Conservation (phyloP, 2,113 vertebrate genomes). For the Heterotilapia buettikoferi region DNA sequence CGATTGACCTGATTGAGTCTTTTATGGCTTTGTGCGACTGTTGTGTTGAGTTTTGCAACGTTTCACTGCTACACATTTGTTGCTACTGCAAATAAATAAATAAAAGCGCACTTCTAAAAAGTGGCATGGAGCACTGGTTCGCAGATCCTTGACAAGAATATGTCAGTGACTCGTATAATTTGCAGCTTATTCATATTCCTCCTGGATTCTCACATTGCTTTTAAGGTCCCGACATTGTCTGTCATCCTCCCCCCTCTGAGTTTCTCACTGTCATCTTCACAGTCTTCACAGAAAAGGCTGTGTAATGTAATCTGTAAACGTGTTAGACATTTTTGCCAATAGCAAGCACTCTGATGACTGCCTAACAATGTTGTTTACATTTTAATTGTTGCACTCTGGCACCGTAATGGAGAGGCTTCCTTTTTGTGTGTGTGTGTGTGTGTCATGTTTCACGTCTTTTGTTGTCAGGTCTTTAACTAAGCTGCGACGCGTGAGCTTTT, state of each 20-base stretch:
- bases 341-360: neutral
- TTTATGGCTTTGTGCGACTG: neutral
- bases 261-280: neutral
- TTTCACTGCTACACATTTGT: neutral
- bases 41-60: neutral
- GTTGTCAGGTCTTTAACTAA: slow-evolving; percentile 8
- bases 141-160: neutral
- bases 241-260: neutral
- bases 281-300: neutral
- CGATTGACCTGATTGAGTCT: neutral
- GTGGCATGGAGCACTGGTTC: neutral
- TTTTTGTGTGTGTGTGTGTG: neutral
- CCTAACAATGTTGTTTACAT: slow-evolving; percentile 12
- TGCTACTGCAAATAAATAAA: neutral
- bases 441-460: neutral
- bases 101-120: neutral
- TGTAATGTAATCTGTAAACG: neutral
- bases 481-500: neutral
- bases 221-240: neutral
- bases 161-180: neutral
- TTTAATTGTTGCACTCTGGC: slow-evolving; percentile 18
- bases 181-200: neutral
- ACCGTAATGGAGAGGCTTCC: neutral
- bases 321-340: neutral
- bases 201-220: neutral